Base-by-base conservation (phyloP, 2,888 invertebrate genomes). In the Leptopilina drosophilae region DNA sequence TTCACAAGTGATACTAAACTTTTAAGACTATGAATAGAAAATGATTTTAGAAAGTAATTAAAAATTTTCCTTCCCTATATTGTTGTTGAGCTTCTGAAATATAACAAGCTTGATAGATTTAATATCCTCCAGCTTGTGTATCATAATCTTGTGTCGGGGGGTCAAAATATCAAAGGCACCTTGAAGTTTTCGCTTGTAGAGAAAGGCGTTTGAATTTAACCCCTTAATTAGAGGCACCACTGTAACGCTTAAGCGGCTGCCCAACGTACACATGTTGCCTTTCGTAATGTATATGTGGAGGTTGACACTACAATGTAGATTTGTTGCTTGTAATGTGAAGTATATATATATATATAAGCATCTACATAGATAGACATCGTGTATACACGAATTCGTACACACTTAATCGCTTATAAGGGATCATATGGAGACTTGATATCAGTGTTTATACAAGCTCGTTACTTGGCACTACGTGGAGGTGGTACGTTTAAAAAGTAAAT, bases 251-350 rank as follows among this genome's bases (percentile, higher is more conserved):
- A 49, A 67, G 67, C 46, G 67, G 9, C 40, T 15, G 46, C 46
- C 46, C 67, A 67, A 67, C 46, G 46, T 67, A 46, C 67, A 67
- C 67, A 46, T 67, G 67, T 67, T 49, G 20, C 40, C 46, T 46
- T 33, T 46, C 49, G 67, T 20, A 62, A 62, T 9, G 5, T 67
- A 67, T 42, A 42, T 15, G 67, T 46, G 46, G 67, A 12, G 15
- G 46, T 8, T 15, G 67, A 67, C 40, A 20, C 46, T 67, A n/a
- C 5, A n/a, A 46, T 46, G 46, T 12, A 46, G 20, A 67, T 20
- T 46, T 46, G 20, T 67, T 11, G 46, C 15, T 9, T 67, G 46
- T 15, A 67, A 15, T 67, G 42, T 67, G 46, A 42, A 42, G 40
- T 7, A 42, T n/a, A 2, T n/a, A 11, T 67, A 15, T 40, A 49